Evolutionary conservation across 2,888 invertebrate genomes (phyloP).

Genomic region (Tinea semifulvella): DNA sequence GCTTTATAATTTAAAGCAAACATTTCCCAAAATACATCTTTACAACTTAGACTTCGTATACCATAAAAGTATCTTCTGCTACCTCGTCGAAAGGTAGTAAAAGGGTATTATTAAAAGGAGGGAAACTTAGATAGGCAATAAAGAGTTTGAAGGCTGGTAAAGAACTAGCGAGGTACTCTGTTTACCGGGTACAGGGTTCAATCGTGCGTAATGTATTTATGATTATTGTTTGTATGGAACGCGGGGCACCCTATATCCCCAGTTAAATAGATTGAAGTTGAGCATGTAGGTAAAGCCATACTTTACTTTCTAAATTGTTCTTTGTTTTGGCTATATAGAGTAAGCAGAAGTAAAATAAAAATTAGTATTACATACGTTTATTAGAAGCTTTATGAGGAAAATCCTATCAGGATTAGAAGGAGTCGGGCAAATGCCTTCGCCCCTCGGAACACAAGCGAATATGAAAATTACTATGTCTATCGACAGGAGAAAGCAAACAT

Average conservation of each 20-base stretch:
- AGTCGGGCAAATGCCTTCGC: conserved; percentile 8
- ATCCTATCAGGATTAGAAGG: conserved; percentile 12
- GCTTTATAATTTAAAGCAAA: conserved; percentile 5
- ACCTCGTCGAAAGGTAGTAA: conserved; percentile 16
- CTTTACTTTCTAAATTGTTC: not conserved
- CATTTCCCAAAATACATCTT: not conserved
- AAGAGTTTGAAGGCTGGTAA: conserved; percentile 38
- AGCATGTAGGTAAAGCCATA: not conserved
- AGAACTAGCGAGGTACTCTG: conserved; percentile 41
- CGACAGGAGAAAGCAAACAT: conserved; percentile 43
- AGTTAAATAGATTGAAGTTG: conserved; percentile 11
- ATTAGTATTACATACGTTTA: conserved; percentile 11
- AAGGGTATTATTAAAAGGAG: conserved; percentile 48
- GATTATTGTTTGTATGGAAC: conserved; percentile 44
- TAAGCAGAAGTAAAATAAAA: conserved; percentile 3
- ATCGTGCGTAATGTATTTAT: conserved; percentile 67
- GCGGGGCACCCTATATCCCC: conserved; percentile 8
- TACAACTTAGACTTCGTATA: conserved; percentile 6
- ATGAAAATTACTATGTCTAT: conserved; percentile 47
- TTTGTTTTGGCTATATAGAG: not conserved
- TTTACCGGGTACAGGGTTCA: conserved; percentile 56
- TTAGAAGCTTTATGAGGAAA: conserved; percentile 10
- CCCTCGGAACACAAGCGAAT: conserved; percentile 18
- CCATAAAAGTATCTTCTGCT: conserved; percentile 10
- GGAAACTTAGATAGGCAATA: conserved; percentile 61